Percentiles rank a stretch among this genome's conserved stretches.
Conservation (phyloP, 2,888 invertebrate genomes). For the Adelognathus sp. region DNA sequence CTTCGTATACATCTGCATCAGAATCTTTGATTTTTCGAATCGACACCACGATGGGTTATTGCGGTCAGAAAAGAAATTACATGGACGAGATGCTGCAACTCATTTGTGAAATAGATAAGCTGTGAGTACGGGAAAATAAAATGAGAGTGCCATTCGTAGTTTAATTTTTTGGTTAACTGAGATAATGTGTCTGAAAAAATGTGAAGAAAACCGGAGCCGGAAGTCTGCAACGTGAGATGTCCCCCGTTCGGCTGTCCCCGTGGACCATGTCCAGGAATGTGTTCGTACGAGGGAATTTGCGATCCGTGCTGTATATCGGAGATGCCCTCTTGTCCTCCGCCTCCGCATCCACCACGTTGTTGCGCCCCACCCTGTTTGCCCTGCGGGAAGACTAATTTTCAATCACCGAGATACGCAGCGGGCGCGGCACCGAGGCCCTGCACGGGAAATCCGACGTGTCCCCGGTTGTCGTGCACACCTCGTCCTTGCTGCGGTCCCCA, state of each 20-base stretch:
- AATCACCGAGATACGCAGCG: constrained; percentile 21
- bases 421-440: constrained; percentile 41
- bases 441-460: constrained; percentile 39
- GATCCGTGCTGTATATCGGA: constrained; percentile 69
- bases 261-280: constrained; percentile 73
- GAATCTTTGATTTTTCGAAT: neutral
- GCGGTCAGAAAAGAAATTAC: constrained; percentile 60
- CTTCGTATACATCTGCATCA: constrained; percentile 12
- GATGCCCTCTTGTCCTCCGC: constrained; percentile 65
- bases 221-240: constrained; percentile 70
- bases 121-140: constrained; percentile 60
- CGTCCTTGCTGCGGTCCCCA: constrained; percentile 10
- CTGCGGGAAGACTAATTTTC: constrained; percentile 35
- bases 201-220: constrained; percentile 71
- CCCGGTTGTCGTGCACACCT: neutral
- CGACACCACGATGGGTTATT: constrained; percentile 58
- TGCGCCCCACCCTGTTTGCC: constrained; percentile 60
- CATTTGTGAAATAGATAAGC: constrained; percentile 64
- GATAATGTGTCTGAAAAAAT: neutral
- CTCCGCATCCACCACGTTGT: constrained; percentile 58
- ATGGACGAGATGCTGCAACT: constrained; percentile 69
- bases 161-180: neutral
- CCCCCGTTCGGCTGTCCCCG: constrained; percentile 72
- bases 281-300: constrained; percentile 63
- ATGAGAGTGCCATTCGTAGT: neutral